These are phyloP conservation scores for Desoria tigrina DNA, from an alignment of 2,888 invertebrate genomes.

Conservation along the genomic window DNA sequence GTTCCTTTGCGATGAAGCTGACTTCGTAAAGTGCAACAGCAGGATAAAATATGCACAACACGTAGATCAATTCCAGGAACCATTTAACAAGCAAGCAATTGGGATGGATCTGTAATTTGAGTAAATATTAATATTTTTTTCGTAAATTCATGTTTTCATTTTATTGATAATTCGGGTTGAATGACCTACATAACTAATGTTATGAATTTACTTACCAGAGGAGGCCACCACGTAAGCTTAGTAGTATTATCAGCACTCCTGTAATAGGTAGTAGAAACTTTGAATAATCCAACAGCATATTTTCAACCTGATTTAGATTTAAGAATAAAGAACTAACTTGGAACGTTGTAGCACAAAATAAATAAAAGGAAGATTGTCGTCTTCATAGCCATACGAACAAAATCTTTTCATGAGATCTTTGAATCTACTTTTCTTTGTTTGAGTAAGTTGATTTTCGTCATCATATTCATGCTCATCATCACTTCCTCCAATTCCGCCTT, in stretches of 20 bases:
- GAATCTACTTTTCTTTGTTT: not conserved
- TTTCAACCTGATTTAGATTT: not conserved
- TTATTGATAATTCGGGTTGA: not conserved
- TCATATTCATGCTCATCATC: conserved; percentile 24
- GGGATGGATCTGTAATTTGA: conserved; percentile 18
- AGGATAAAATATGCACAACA: conserved; percentile 24
- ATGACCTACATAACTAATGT: conserved; percentile 24
- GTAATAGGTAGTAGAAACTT: not conserved
- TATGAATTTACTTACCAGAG: conserved; percentile 25
- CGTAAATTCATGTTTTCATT: too few species aligned
- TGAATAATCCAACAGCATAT: not conserved
- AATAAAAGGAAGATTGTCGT: conserved; percentile 27
- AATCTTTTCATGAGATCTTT: not conserved
- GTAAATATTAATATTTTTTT: not conserved
- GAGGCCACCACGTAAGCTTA: conserved; percentile 18
- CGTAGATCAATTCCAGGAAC: conserved; percentile 18
- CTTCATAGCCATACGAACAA: conserved; percentile 23
- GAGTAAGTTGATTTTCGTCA: not conserved
- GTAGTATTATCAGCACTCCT: conserved; percentile 5
- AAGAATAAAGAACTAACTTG: conserved; percentile 8
- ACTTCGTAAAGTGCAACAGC: conserved; percentile 28
- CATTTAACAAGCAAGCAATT: conserved; percentile 24
- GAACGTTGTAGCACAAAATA: conserved; percentile 27
- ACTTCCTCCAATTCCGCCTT: too few species aligned
- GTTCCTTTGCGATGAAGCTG: conserved; percentile 17